Evolutionary conservation across 1,140 invertebrate genomes (phyloP), one percentile per base, ranked within the genome.

Genomic region (Frieseomelitta varia): DNA sequence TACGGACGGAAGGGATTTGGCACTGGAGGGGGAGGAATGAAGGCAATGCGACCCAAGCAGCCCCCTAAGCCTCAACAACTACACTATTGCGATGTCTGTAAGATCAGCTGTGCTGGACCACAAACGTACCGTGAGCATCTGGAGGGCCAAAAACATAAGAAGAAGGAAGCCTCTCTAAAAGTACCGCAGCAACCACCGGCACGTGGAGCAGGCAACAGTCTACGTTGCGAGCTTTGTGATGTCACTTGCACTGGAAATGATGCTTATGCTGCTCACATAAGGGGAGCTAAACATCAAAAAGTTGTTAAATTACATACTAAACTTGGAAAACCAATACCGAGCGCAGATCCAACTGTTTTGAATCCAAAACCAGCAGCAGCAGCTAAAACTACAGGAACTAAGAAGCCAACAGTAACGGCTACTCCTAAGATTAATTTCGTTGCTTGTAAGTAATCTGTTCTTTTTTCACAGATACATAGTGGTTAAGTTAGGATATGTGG

Each of bases 61-160:
- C 97, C 97, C 24, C 98, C 98, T 1, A 98, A 98, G 90, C 97
- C 98, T 24, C 98, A 98, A 92, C 98, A 98, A 92, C 95, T 99
- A 73, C 98, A 99, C 94, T 99, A 99, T 94, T 99, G 98, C 93
- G 98, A 99, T 94, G 98, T 99, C 10, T 99, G 99, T 95, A 99
- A 99, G 93, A 99, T 99, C 91, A 99, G 98, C 86, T 99, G 98
- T 95, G 98, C 98, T 88, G 98, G 98, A 1, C 98, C 98, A 4
- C 98, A 98, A 95, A 99, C 99, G 0, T 99, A 99, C 94, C 96
- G 98, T 79, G 99, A 99, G 93, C 99, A 99, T 96, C 95, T 99
- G 86, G 99, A 99, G 94, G 99, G 99, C 0, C 98, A 99, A 94
- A 99, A 99, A 93, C 99, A 99, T 94, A 99, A 99, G 95, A 99